Evolutionary conservation across 2,888 invertebrate genomes (phyloP).

Genomic region (Dolichopus griseipennis): DNA sequence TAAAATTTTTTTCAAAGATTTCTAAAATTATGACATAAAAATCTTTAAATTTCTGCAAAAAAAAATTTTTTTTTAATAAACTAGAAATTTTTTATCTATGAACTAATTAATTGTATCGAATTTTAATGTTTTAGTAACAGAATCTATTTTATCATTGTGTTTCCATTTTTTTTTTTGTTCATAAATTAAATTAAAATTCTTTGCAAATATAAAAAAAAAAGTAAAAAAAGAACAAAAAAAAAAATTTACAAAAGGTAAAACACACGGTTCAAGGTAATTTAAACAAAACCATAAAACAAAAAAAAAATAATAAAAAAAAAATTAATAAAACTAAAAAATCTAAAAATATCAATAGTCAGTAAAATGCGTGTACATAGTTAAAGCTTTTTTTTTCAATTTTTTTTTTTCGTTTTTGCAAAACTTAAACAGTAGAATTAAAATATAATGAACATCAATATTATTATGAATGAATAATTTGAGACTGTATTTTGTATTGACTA

Average conservation of each 20-base stretch:
- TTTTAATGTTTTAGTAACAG: neutral
- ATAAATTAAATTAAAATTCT: neutral
- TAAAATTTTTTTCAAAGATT: too few relatives aligned
- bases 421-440: neutral
- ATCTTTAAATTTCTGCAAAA: neutral
- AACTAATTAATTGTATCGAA: neutral
- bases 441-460: neutral
- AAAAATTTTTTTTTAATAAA: neutral
- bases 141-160: neutral
- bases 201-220: neutral
- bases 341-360: neutral
- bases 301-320: neutral
- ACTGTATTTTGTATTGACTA: too few relatives aligned
- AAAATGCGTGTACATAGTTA: neutral
- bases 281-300: neutral
- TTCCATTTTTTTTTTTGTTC: neutral
- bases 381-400: neutral
- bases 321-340: neutral
- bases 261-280: neutral
- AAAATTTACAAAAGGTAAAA: neutral
- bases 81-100: slow-evolving; percentile 1
- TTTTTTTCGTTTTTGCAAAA: neutral
- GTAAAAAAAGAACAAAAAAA: neutral
- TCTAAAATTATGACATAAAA: too few relatives aligned
- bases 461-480: too few relatives aligned